Evolutionary conservation across 2,113 vertebrate species (phyloP), one percentile per base, ranked within the genome.

Genomic region (Arizona elegans): DNA sequence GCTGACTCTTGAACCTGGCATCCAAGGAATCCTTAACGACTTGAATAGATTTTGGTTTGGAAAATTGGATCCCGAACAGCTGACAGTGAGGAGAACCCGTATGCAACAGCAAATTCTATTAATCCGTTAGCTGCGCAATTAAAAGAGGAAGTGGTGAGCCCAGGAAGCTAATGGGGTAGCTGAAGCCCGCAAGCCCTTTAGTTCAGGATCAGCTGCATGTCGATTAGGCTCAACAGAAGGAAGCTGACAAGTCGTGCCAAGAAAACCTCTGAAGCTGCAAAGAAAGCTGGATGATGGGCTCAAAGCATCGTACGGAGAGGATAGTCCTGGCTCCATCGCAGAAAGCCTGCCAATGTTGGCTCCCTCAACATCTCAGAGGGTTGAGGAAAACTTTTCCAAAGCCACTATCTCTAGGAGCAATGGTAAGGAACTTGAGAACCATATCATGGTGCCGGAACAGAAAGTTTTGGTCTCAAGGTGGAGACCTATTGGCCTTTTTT

Each of bases 201-300:
- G 95, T 94, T 95, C 92, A 85, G 95, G 94, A 96, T 96, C 94
- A 94, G 93, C 92, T 47, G 94, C 92, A 95, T 93, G 95, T 95
- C 95, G 96, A 97, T 96, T 95, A 97, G 96, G 23, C 95, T 94
- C 95, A 55, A 58, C 43, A 62, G 92, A 86, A 85, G 54, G 92
- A 59, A 90, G 92, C 55, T 7, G 70, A 85, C 88, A 86, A 21
- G 65, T 33, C 50, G 1, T 24, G 88, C 96, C 97, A 96, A 96
- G 93, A 96, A 94, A 95, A 95, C 95, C 95, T 96, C 96, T 96
- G 96, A 96, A 89, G 96, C 95, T 89, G 95, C 95, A 95, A 94
- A 81, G 75, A 29, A 94, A 95, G 95, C 93, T 93, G 96, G 93
- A 0, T 88, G 12, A 0, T 88, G 12, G 29, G 87, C 93, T 9